Conservation (phyloP, 2,113 vertebrate genomes). For the Mellivora capensis region DNA sequence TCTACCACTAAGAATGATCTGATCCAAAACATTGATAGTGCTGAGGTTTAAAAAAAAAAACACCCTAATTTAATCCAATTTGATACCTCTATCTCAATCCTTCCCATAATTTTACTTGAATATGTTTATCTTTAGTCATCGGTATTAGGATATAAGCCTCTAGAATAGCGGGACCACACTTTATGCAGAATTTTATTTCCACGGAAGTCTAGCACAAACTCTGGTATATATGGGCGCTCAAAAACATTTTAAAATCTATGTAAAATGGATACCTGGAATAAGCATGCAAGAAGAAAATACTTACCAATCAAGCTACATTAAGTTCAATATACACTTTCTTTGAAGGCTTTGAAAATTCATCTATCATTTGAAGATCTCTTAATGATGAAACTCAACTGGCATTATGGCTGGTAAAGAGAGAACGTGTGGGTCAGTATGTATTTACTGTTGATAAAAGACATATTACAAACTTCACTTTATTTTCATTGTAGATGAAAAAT, state of each 20-base stretch:
- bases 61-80: neutral
- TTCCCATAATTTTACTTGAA: neutral
- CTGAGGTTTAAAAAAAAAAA: too few species aligned
- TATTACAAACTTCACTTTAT: neutral
- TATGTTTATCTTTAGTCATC: neutral
- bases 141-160: neutral
- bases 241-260: neutral
- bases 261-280: neutral
- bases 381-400: neutral
- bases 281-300: neutral
- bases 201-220: neutral
- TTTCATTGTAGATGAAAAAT: neutral
- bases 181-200: neutral
- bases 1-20: neutral
- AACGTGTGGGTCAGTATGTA: neutral
- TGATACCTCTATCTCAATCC: neutral
- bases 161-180: neutral
- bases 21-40: neutral
- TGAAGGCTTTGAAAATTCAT: neutral
- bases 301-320: conserved; percentile 1
- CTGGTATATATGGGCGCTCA: neutral
- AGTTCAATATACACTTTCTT: neutral
- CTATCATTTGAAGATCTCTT: neutral
- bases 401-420: neutral
- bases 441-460: neutral